phyloP scores from a whole-genome alignment of 2,888 invertebrate genomes.

The Phalera bucephala region DNA sequence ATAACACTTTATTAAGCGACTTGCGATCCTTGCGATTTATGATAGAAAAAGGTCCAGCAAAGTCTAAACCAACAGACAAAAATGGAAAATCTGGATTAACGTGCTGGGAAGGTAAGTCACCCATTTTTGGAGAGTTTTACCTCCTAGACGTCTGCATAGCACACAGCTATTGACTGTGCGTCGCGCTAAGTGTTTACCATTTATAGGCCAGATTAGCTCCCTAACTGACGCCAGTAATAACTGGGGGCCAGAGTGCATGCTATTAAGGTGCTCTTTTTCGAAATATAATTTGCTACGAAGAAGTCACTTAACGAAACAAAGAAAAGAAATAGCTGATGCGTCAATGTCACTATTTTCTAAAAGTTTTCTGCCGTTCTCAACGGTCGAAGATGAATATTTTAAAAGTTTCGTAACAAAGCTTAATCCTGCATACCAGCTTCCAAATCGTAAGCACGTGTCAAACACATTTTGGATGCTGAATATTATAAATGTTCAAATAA shows the following conservation, averaged over 20 bases:
- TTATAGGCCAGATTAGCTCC: constrained; percentile 6
- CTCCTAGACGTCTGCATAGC: constrained; percentile 2
- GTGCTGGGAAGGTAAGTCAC: constrained; percentile 4
- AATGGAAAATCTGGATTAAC: constrained; percentile 7
- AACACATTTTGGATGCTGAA: too few species aligned
- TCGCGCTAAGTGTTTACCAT: constrained; percentile 5
- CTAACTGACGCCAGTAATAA: constrained; percentile 5
- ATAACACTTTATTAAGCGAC: constrained; percentile 6
- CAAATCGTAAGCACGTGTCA: too few species aligned
- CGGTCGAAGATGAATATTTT: too few species aligned
- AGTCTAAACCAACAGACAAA: constrained; percentile 8
- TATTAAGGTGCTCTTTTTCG: constrained; percentile 2
- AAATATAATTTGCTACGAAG: too few species aligned
- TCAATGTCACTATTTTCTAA: too few species aligned
- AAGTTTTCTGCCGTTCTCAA: too few species aligned
- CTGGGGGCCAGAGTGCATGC: constrained; percentile 7
- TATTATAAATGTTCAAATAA: too few species aligned
- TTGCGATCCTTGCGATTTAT: constrained; percentile 6
- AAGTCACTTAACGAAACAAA: too few species aligned
- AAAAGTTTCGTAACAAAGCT: too few species aligned
- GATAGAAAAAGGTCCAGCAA: constrained; percentile 11
- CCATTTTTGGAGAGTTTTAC: constrained; percentile 8
- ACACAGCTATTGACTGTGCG: constrained; percentile 1
- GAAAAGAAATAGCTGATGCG: too few species aligned
- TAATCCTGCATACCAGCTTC: too few species aligned